These are phyloP conservation scores for Fregetta grallaria DNA, from an alignment of 2,113 vertebrate genomes.

Conservation along the genomic window DNA sequence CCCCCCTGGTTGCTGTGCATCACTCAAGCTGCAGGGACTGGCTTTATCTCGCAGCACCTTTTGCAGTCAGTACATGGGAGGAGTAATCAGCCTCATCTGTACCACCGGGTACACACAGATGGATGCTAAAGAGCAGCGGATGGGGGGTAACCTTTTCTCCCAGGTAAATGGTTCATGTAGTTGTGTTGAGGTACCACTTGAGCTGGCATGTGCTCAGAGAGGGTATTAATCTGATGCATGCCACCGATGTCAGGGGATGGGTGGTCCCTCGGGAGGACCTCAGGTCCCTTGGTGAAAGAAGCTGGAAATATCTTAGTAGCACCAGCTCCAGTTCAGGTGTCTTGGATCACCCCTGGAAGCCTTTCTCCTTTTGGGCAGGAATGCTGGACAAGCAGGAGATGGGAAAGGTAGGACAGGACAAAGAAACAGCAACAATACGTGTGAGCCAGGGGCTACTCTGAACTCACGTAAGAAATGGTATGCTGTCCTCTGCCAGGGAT, in stretches of 20 bases:
- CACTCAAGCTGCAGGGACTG: rapidly evolving
- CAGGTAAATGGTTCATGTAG: background rate
- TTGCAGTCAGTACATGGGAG: background rate
- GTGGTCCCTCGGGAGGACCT: background rate
- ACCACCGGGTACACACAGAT: background rate
- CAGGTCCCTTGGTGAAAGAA: background rate
- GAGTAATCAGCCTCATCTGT: background rate
- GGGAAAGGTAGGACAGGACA: background rate
- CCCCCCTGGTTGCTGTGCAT: background rate
- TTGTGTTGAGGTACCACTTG: background rate
- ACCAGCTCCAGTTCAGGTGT: background rate
- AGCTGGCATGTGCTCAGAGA: background rate
- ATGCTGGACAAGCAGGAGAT: background rate
- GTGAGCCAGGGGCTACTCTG: background rate
- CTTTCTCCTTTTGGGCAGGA: background rate
- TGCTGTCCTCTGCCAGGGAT: background rate
- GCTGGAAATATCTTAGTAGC: background rate
- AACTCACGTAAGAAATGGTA: background rate
- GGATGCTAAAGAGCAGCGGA: background rate
- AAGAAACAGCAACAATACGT: background rate
- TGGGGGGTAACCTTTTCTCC: background rate
- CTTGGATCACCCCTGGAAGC: background rate
- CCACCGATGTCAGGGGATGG: background rate
- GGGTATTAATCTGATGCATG: background rate
- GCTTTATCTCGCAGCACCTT: background rate